Conservation (phyloP, 2,888 invertebrate species). For the Lycia hirtaria region DNA sequence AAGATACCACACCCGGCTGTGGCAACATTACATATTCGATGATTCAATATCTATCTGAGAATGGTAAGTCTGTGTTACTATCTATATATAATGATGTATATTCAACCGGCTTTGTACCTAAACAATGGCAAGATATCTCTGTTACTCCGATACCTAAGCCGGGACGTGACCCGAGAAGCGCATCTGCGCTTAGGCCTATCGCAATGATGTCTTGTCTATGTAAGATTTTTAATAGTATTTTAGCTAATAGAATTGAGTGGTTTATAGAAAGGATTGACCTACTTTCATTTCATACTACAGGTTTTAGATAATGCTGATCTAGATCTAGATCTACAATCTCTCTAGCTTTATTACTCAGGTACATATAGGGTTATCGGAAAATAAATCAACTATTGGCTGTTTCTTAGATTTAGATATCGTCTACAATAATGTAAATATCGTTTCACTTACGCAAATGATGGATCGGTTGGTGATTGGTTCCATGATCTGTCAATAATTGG, state of each 20-base stretch:
- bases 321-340: constrained; percentile 26
- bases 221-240: constrained; percentile 39
- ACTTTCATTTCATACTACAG: constrained; percentile 24
- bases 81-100: constrained; percentile 28
- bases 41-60: constrained; percentile 28
- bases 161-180: not conserved
- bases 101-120: constrained; percentile 17
- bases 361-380: constrained; percentile 30
- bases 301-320: constrained; percentile 27
- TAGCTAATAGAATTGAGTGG: constrained; percentile 39
- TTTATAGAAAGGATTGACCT: constrained; percentile 31
- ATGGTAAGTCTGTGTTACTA: constrained; percentile 19
- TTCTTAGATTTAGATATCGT: not conserved
- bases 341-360: constrained; percentile 18
- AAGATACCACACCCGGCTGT: constrained; percentile 32
- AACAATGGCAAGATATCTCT: constrained; percentile 32
- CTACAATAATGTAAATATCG: not conserved
- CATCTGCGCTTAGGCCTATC: constrained; percentile 30
- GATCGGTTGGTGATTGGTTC: constrained; percentile 31
- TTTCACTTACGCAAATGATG: not conserved
- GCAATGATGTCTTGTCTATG: constrained; percentile 37
- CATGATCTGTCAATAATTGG: constrained; percentile 37
- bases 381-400: constrained; percentile 13
- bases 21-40: constrained; percentile 36
- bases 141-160: constrained; percentile 39